These are phyloP conservation scores for Ceratotherium simum DNA, from an alignment of 2,113 vertebrate species.

Conservation along the genomic window DNA sequence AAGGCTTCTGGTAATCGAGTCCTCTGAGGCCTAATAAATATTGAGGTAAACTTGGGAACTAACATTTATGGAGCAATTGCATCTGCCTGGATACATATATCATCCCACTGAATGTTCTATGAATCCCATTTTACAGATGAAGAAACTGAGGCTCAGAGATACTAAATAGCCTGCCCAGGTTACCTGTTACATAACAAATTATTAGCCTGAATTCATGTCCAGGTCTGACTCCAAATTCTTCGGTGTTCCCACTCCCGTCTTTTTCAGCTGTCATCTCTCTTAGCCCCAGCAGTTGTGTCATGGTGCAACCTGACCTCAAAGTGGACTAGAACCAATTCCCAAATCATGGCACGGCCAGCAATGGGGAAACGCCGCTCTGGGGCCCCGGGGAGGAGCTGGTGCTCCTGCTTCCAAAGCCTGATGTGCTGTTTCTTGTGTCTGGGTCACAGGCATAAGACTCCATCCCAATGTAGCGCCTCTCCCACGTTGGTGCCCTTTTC, in stretches of 20 bases:
- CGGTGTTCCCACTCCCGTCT: background rate
- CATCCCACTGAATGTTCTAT: background rate
- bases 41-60: background rate
- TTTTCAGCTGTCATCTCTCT: background rate
- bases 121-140: background rate
- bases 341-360: background rate
- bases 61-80: background rate
- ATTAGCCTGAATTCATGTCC: background rate
- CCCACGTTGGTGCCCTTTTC: background rate
- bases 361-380: background rate
- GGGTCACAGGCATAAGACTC: background rate
- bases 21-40: background rate
- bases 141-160: background rate
- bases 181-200: background rate
- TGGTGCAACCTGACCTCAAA: background rate
- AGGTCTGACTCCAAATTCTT: background rate
- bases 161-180: background rate
- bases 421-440: background rate
- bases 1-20: too few species aligned
- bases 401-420: background rate
- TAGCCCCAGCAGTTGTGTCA: background rate
- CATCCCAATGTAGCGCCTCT: background rate
- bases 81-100: background rate
- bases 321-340: background rate
- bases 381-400: accelerated